Evolutionary conservation across 1,140 invertebrate species (phyloP), one percentile per base, ranked within the genome.

Genomic region (Drosophila virilis): DNA sequence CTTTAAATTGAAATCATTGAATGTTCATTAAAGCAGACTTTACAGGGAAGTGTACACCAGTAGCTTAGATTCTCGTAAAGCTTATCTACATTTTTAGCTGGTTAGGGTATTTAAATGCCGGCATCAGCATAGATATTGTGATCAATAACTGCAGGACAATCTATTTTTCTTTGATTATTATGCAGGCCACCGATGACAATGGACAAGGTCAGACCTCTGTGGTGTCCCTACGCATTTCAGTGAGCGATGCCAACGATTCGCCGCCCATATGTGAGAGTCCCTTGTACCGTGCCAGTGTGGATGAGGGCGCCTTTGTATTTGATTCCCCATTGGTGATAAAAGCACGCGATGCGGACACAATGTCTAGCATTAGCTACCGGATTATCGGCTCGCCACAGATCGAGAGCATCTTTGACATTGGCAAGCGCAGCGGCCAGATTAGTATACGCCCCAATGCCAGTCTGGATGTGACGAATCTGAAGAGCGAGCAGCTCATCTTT

Each of bases 201-300:
- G 97, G 97, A 0, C 93, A 94, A 48, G 97, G 96, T 0, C 95
- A 96, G 78, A 95, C 94, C 8, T 95, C 95, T 9, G 95, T 95
- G 17, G 96, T 97, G 0, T 95, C 97, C 0, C 93, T 99, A 0
- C 95, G 95, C 71, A 95, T 99, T 6, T 94, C 95, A 0, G 92
- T 98, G 0, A 93, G 93, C 0, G 97, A 98, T 91, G 95, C 95
- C 37, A 98, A 98, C 86, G 98, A 99, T 92, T 98, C 97, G 85
- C 93, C 96, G 0, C 97, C 97, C 0, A 93, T 94, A 8, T 98
- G 98, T 91, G 93, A 94, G 8, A 95, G 95, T 57, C 93, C 94
- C 0, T 93, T 95, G 9, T 97, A 97, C 91, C 94, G 95, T 7
- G 95, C 96, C 0, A 96, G 96, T 4, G 96, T 98, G 13, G 96